Evolutionary conservation across 2,888 invertebrate species (phyloP), one percentile per base, ranked within the genome.

Genomic region (Yponomeuta plumbellus): DNA sequence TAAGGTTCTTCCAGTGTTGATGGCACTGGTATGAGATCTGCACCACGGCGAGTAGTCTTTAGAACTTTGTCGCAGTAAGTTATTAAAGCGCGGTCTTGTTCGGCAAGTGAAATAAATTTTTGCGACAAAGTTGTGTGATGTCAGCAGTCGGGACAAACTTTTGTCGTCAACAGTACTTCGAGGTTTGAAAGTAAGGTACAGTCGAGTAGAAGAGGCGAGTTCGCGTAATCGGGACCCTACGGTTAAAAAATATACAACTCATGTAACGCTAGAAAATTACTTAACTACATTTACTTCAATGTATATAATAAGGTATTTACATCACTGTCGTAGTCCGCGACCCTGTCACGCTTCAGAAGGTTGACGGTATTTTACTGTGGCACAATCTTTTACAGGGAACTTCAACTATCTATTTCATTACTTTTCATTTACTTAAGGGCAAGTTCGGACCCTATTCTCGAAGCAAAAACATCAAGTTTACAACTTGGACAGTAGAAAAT

Each of bases 171-270:
- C 21, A 59, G 59, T 59, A 22, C 22, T 13, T 20, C 6, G 58
- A 17, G 20, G 23, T 22, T 21, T 20, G 44, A 21, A 65, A 67
- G 59, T 64, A 20, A 67, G 64, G 61, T 65, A 67, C 23, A 40
- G 61, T 44, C 44, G 40, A 62, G 59, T 64, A 21, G 22, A 61
- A 56, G 64, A 66, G 64, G 64, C 65, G 68, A 75, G 84, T 81
- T 76, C 85, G 80, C 80, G 82, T 78, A 80, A 85, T 81, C 86
- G 86, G 83, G 83, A 66, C 80, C 79, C 83, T 80, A 82, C 81
- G 67, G 72, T 73, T 75, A 77, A 52, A 77, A 80, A 81, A 82
- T 82, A 83, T 79, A 80, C 78, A 79, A 74, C 74, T 70, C 68
- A 68, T 63, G 69, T 69, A 71, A 69, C 58, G 57, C 70, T 70